phyloP scores from a whole-genome alignment of 2,113 vertebrate genomes.

The Mungos mungo region DNA sequence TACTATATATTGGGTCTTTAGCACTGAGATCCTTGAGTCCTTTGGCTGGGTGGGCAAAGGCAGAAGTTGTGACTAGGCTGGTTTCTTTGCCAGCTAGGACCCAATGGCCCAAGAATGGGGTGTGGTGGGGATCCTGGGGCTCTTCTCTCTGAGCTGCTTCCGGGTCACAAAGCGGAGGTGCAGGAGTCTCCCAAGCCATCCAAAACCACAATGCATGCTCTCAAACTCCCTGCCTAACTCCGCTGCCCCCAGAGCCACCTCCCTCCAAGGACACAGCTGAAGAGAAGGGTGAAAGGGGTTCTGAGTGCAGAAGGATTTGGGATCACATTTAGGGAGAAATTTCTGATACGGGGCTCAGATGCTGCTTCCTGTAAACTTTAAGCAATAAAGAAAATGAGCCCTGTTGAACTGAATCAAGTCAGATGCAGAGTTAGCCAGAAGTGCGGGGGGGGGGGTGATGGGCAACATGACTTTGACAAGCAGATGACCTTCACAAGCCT shows the following conservation, averaged over 20 bases:
- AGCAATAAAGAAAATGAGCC: background rate
- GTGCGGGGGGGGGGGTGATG: background rate
- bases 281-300: background rate
- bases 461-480: background rate
- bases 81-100: background rate
- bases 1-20: background rate
- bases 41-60: background rate
- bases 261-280: background rate
- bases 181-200: background rate
- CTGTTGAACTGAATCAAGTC: background rate
- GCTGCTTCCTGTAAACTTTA: background rate
- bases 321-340: background rate
- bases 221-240: background rate
- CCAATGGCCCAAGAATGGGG: background rate
- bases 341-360: background rate
- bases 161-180: background rate
- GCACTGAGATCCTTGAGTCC: background rate
- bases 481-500: background rate
- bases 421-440: background rate
- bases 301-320: background rate
- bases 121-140: background rate
- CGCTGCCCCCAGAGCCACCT: background rate
- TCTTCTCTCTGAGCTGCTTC: background rate
- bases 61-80: background rate
- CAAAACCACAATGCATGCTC: background rate